Evolutionary conservation across 1,140 invertebrate genomes (phyloP), one percentile per base, ranked within the genome.

Genomic region (Drosophila punjabiensis): DNA sequence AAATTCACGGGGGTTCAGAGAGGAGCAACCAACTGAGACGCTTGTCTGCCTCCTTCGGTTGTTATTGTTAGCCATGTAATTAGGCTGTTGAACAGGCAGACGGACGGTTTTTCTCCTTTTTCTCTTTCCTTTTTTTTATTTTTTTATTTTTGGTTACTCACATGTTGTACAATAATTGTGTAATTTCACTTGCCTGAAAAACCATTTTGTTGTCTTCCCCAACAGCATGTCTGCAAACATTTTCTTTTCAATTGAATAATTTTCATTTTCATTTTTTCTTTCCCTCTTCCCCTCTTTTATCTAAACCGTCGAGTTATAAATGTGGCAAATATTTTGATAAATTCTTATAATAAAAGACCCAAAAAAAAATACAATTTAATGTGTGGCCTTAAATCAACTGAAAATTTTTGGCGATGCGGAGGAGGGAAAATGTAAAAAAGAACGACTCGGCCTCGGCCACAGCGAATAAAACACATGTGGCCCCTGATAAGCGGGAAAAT

Each of bases 371-470:
- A 37, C 18, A 52, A 73, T 79, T 89, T 81, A 79, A 89, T 81
- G 78, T 70, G 47, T 60, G 78, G 74, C 68, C 75, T 79, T 90
- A 90, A 85, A 89, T 89, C 86, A 89, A 83, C 81, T 50, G 33
- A 33, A 56, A 39, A 68, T 45, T 55, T 41, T n/a, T 61, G 48
- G 18, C 8, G 3, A 16, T 3, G 20, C 18, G 9, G 1, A 37
- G 9, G 1, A 37, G 53, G 33, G 33, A 52, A 41, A 50, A 50
- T 50, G 41, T 37, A 18, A 28, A 67, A 68, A 45, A 52, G 11
- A 66, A 43, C n/a, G 20, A 65, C n/a, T 32, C n/a, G 1, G 20
- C 68, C 28, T 48, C 18, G 58, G 59, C 81, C 76, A 85, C 52
- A 78, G 60, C 55, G 71, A 74, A 87, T 58, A 76, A 79, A 67